Conservation (phyloP, 2,797 vertebrate genomes). For the Chlorospingus flavigularis region DNA sequence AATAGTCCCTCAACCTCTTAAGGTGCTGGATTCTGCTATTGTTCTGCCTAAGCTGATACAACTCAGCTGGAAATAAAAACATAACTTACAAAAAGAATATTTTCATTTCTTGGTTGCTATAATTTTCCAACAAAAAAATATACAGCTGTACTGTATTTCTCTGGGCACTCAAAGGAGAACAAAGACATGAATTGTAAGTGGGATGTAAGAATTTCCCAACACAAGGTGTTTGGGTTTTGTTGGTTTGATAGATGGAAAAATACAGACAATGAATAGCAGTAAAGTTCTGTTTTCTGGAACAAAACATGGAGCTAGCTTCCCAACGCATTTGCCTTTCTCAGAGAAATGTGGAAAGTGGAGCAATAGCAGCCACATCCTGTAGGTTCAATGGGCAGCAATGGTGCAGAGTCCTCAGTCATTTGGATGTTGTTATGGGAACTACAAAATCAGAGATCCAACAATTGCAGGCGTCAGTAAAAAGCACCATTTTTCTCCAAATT, state of each 20-base stretch:
- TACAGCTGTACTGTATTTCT: background rate
- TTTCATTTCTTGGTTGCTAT: background rate
- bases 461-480: slow-evolving; percentile 40
- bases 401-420: slow-evolving; percentile 42
- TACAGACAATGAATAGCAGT: background rate
- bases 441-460: slow-evolving; percentile 36
- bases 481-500: slow-evolving; percentile 24
- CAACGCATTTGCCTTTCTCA: background rate
- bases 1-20: background rate
- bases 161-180: background rate
- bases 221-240: background rate
- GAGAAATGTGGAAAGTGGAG: background rate
- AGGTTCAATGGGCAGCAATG: slow-evolving; percentile 4
- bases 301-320: background rate
- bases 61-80: background rate
- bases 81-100: background rate
- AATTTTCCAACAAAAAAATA: background rate
- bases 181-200: background rate
- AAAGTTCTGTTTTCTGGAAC: background rate
- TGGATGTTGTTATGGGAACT: slow-evolving; percentile 73
- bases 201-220: background rate
- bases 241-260: background rate
- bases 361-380: background rate
- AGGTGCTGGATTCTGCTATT: background rate
- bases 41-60: background rate